Evolutionary conservation across 2,888 invertebrate genomes (phyloP), one percentile per base, ranked within the genome.

Genomic region (Pseudolycoriella hygida): DNA sequence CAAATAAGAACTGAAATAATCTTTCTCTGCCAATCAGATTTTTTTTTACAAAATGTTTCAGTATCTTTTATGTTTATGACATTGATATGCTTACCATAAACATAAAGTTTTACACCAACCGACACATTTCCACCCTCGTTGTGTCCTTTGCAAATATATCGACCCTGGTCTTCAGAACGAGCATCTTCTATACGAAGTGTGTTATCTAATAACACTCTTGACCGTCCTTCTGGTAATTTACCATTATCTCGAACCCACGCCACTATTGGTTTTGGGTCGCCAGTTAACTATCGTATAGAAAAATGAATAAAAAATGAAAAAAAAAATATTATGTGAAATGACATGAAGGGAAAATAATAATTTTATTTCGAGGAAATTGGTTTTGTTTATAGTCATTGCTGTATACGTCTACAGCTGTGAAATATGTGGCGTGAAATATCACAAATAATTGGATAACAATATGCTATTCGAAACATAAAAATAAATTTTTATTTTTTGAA

Each of bases 61-160:
- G 2, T 39, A 17, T 39, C 17, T 14, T 39, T 14, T 34, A 34
- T 34, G 15, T 34, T 34, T 34, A 34, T 14, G 34, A 10, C 40
- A 39, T 8, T 18, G 14, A 25, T 18, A 14, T 46, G 41, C 40
- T 46, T 52, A 56, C 56, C 53, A 44, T 54, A 56, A 47, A 56
- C 54, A 41, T 51, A 52, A 2, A 56, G 45, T 45, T 50, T 51
- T 14, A 55, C 54, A 6, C 54, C 50, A 34, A 55, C 45, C 1
- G 53, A 51, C 3, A 56, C 53, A 48, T 56, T 55, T 31, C 56
- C 56, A 30, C 56, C 56, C 47, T 56, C 56, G 45, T 56, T 56
- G 37, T 51, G 49, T 17, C 53, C 56, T 34, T 52, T 52, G 38
- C 56, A 56, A 12, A 51, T 53, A 40, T 56, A 56, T 19, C 51